Evolutionary conservation across 2,113 vertebrate genomes (phyloP).

Genomic region (Kobus ellipsiprymnus): DNA sequence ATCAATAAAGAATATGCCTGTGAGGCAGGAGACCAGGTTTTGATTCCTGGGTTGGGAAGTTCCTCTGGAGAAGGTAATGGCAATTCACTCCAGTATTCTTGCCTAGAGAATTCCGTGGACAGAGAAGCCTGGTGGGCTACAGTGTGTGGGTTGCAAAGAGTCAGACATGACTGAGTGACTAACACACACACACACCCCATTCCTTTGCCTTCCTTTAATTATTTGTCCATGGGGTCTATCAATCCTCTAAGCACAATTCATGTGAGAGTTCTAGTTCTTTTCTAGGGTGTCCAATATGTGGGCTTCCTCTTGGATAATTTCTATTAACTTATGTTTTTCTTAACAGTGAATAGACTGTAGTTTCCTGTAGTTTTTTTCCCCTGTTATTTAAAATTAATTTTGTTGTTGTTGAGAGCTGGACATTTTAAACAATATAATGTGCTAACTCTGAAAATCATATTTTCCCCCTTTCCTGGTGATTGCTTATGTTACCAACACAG

Average conservation of each 20-base stretch:
- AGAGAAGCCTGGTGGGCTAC: background rate
- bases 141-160: background rate
- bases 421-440: background rate
- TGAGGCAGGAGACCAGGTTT: background rate
- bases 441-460: background rate
- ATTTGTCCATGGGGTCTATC: background rate
- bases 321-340: background rate
- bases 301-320: background rate
- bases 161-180: background rate
- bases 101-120: fast-evolving
- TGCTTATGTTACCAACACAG: background rate
- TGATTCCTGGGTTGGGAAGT: background rate
- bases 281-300: background rate
- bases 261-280: background rate
- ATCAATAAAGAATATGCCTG: background rate
- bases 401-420: background rate
- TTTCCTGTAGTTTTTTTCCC: background rate
- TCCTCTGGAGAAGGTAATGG: background rate
- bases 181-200: background rate
- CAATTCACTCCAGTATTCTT: background rate
- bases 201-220: background rate
- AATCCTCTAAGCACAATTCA: background rate
- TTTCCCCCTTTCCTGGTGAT: background rate
- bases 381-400: background rate
- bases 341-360: background rate